These are phyloP conservation scores for Triplophysa yarkandensis DNA, from an alignment of 2,797 vertebrate species.

Conservation along the genomic window DNA sequence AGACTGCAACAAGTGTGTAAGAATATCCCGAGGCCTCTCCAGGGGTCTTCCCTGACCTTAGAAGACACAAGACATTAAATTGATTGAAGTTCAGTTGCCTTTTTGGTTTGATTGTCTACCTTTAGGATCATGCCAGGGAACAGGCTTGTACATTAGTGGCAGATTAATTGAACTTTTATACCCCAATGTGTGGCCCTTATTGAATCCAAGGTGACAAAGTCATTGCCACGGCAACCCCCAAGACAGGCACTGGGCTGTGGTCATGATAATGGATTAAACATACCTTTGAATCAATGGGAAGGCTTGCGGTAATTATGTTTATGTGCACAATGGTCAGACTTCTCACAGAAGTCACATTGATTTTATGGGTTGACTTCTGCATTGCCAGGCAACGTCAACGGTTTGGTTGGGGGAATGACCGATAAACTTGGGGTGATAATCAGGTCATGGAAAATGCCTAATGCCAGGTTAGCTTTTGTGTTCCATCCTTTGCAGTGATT, in stretches of 20 bases:
- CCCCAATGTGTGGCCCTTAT: conserved; percentile 42
- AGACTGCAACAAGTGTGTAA: conserved; percentile 6
- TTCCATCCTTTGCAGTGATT: background rate
- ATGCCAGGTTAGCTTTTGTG: background rate
- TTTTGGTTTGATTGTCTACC: conserved; percentile 66
- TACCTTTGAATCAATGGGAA: conserved; percentile 48
- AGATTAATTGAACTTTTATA: conserved; percentile 64
- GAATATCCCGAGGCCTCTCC: conserved; percentile 31
- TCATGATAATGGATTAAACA: conserved; percentile 51
- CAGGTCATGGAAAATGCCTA: background rate
- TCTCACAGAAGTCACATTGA: conserved; percentile 35
- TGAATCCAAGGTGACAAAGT: conserved; percentile 48
- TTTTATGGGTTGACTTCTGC: conserved; percentile 32
- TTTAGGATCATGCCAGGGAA: conserved; percentile 64
- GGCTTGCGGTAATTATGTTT: conserved; percentile 61
- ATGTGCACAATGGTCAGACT: conserved; percentile 43
- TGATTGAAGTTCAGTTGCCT: conserved; percentile 63
- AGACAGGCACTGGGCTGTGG: conserved; percentile 7
- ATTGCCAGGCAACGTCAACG: conserved; percentile 35
- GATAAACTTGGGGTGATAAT: background rate
- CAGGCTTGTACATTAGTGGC: conserved; percentile 60
- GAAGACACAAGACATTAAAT: conserved; percentile 42
- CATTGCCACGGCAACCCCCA: conserved; percentile 40
- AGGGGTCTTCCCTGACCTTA: conserved; percentile 59
- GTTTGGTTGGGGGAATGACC: background rate